These are phyloP conservation scores for Notarius quadriscutis DNA, from an alignment of 2,113 vertebrate species.

Conservation along the genomic window DNA sequence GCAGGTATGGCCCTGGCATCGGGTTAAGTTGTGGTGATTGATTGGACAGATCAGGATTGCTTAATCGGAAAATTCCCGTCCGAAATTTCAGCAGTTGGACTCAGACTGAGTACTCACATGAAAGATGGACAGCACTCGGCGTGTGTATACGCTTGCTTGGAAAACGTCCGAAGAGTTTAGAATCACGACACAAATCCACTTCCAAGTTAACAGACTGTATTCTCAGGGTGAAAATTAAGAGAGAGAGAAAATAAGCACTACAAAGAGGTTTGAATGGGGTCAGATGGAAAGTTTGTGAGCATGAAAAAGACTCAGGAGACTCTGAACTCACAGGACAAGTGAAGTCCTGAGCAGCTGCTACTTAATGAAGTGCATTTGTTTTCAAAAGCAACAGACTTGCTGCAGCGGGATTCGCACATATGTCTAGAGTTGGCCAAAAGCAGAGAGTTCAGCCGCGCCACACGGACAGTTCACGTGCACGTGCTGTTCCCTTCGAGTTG, in stretches of 20 bases:
- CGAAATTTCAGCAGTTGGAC: neutral
- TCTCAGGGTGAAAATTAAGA: constrained; percentile 23
- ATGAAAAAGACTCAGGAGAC: constrained; percentile 34
- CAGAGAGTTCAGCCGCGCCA: neutral
- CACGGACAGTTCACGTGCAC: constrained; percentile 15
- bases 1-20: neutral
- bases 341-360: constrained; percentile 36
- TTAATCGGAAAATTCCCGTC: neutral
- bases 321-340: constrained; percentile 24
- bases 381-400: constrained; percentile 36
- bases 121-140: neutral
- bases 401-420: constrained; percentile 45
- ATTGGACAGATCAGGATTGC: constrained; percentile 15
- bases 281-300: constrained; percentile 30
- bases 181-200: constrained; percentile 24
- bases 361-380: constrained; percentile 45
- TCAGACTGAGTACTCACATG: neutral
- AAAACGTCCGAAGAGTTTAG: neutral
- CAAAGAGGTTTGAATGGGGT: constrained; percentile 18
- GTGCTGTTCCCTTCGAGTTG: constrained; percentile 15
- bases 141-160: neutral
- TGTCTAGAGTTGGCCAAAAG: constrained; percentile 4
- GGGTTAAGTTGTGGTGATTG: neutral
- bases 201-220: constrained; percentile 11
- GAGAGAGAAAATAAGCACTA: neutral